Evolutionary conservation across 2,113 vertebrate species (phyloP), one percentile per base, ranked within the genome.

Genomic region (cattle (Bos taurus)): DNA sequence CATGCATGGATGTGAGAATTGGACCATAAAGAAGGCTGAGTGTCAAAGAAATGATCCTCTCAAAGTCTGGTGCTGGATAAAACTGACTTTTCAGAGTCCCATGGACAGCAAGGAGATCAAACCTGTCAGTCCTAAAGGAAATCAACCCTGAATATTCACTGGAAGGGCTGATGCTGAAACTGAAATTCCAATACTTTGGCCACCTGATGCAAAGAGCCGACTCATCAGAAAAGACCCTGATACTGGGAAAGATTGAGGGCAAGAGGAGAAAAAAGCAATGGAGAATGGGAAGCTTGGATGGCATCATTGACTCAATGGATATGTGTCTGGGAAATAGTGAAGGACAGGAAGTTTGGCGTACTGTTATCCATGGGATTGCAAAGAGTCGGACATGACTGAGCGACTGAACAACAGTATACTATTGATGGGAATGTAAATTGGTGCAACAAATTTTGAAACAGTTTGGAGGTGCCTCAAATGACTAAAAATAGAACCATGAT

Each of bases 181-280:
- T 21, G n/a, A 71, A 71, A 40, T 19, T 71, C 5, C 67, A 71
- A 12, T 40, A 71, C n/a, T 71, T 71, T 71, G 67, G 67, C n/a
- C 5, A 71, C 67, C 19, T 71, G 67, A 71, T 40, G 67, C 0
- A 0, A 40, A 71, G 19, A 71, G 19, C 19, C 2, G 1, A 40
- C 17, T 40, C 19, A 71, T 71, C 19, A 71, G n/a, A 71, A 71
- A 40, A 40, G 19, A 40, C 19, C 10, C 10, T 71, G n/a, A 40
- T 71, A 23, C 10, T 40, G n/a, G 67, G 67, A 71, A 71, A 71
- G 67, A 71, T 23, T 71, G n/a, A 71, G 67, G 10, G n/a, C 67
- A 71, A 10, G 19, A 71, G n/a, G 19, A 71, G 67, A 71, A 40
- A 71, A 40, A 71, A 36, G 10, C 67, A 40, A 12, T 2, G 10